Evolutionary conservation across 2,113 vertebrate species (phyloP).

Genomic region (Platanista minor): DNA sequence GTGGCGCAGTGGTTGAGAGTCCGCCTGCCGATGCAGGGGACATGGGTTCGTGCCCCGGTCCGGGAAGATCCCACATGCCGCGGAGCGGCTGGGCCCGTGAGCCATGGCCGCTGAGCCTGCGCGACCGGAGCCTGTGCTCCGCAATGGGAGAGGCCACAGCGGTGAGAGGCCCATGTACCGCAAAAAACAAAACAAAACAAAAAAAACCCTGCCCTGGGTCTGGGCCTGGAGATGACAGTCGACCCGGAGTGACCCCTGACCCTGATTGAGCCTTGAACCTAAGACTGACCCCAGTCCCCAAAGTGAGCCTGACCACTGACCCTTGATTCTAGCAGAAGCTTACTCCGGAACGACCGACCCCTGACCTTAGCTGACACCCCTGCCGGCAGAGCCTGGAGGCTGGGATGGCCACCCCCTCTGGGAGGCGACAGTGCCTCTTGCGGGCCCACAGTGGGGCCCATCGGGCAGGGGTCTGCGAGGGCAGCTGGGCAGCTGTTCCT

Average conservation of each 20-base stretch:
- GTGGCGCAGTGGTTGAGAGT: no score
- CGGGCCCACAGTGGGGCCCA: fast-evolving
- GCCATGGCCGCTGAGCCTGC: no score
- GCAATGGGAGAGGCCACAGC: no score
- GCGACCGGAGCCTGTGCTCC: no score
- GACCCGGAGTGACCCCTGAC: background rate
- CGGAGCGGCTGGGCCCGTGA: no score
- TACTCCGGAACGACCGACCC: background rate
- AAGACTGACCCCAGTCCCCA: background rate
- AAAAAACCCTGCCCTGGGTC: background rate
- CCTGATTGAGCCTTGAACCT: background rate
- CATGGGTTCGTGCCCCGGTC: no score
- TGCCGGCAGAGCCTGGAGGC: background rate
- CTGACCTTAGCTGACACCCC: background rate
- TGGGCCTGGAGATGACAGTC: background rate
- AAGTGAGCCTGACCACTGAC: background rate
- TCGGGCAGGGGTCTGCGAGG: background rate
- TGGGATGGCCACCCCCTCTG: background rate
- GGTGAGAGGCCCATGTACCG: no score
- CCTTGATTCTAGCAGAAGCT: background rate
- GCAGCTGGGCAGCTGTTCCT: background rate
- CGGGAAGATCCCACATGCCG: no score
- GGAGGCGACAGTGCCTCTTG: background rate
- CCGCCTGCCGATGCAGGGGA: no score
- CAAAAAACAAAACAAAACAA: no score